phyloP scores from a whole-genome alignment of 2,797 vertebrate species.

The Mastacembelus armatus region DNA sequence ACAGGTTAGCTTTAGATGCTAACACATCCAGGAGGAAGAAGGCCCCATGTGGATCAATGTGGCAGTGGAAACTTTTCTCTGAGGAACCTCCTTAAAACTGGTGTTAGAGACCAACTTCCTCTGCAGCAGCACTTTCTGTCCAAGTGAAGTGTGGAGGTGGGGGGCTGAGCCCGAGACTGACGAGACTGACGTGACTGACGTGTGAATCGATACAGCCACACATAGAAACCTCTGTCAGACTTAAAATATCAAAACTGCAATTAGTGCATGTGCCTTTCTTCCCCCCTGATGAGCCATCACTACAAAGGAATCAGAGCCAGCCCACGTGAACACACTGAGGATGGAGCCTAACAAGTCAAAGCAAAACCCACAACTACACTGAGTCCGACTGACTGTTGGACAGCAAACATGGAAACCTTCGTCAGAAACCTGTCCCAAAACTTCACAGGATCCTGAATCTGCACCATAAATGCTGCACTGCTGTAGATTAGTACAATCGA shows the following conservation, averaged over 20 bases:
- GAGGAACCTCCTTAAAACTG: background rate
- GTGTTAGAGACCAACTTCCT: background rate
- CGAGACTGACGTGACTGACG: no score
- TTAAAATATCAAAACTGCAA: conserved; percentile 8
- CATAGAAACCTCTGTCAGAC: conserved; percentile 21
- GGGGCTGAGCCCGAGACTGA: conserved; percentile 21
- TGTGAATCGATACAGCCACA: conserved; percentile 14
- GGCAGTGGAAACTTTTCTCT: background rate
- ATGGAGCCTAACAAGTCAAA: no score
- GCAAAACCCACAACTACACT: no score
- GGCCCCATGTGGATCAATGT: background rate
- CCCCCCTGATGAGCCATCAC: background rate
- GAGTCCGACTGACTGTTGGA: no score
- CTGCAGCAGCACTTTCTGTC: background rate
- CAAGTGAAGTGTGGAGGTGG: conserved; percentile 24
- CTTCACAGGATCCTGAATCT: no score
- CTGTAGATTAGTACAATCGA: no score
- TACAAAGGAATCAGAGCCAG: no score
- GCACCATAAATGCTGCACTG: no score
- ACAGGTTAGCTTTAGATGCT: no score
- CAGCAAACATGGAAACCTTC: no score
- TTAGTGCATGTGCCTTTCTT: background rate
- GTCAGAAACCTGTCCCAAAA: no score
- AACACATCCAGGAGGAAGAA: no score
- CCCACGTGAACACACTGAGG: background rate